Evolutionary conservation across 2,113 vertebrate species (phyloP), one percentile per base, ranked within the genome.

Genomic region (Macroglossus sobrinus): DNA sequence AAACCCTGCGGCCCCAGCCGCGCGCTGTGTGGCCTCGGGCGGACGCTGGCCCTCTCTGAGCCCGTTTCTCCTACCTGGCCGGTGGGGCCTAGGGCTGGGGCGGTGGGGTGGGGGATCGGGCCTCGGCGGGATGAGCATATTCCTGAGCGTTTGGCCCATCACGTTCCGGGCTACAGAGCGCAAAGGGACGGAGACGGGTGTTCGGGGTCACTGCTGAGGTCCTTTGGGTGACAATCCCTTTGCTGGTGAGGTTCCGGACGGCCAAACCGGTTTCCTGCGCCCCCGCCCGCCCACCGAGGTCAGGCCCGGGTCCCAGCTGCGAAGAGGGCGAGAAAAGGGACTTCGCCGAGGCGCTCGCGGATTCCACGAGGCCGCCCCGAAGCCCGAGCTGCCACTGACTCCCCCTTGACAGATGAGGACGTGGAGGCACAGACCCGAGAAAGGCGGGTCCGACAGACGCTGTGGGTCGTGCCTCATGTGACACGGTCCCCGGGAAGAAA

Each of bases 1-100:
- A 12, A 47, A 24, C 47, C 8, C 45, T 43, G 80, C 55, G 21
- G 6, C 35, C 35, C 24, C 47, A 1, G 13, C 79, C 57, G 3
- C 55, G 78, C 14, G 92, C 97, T 97, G 96, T 96, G 97, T 97
- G 97, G 95, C 96, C 89, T 88, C 38, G 40, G 81, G 94, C 90
- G 28, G 45, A 80, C 45, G 18, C 94, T 78, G 33, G 84, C 61
- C 94, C 88, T 97, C 97, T 97, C 97, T 90, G 97, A 80, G 80
- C 96, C 71, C 71, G 0, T 55, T 53, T 90, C 84, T 82, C 95
- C 84, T 78, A 97, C 97, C 94, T 87, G 80, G 22, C 71, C 35
- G 0, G 7, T 15, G 22, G 3, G 21, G 63, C 30, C 61, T 24
- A 33, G 57, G 40, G 13, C 15, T 2, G 63, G 68, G 40, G n/a